A percentile compares a stretch with the other conserved stretches of the same genome.
phyloP scores from a whole-genome alignment of 2,113 vertebrate species.

The Pterocles burchelli region DNA sequence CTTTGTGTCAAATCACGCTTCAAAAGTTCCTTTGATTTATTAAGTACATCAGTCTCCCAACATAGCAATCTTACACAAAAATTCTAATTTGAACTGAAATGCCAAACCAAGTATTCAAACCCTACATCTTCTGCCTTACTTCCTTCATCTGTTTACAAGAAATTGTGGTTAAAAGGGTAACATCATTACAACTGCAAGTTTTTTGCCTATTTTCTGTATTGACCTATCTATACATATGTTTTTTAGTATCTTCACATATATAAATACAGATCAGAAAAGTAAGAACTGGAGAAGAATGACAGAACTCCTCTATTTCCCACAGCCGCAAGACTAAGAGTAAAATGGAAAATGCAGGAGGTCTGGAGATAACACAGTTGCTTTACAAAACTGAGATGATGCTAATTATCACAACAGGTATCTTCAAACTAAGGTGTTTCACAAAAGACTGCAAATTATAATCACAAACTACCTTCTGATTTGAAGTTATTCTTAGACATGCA shows the following conservation, averaged over 20 bases:
- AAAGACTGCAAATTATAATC: background rate
- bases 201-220: background rate
- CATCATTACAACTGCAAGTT: background rate
- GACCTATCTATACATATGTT: background rate
- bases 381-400: background rate
- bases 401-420: background rate
- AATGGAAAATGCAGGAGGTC: background rate
- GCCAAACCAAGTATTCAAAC: background rate
- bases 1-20: slow-evolving; percentile 22
- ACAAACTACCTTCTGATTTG: background rate
- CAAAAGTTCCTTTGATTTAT: slow-evolving; percentile 35
- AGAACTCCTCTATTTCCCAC: background rate
- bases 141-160: background rate
- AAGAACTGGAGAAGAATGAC: background rate
- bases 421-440: background rate
- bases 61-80: background rate
- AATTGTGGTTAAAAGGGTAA: background rate
- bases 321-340: background rate
- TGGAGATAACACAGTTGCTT: background rate
- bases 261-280: background rate
- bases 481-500: background rate
- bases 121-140: background rate
- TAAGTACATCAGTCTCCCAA: background rate
- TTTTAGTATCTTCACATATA: background rate
- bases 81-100: background rate